These are phyloP conservation scores for Zosterops lateralis DNA, from an alignment of 2,113 vertebrate genomes.

Conservation along the genomic window DNA sequence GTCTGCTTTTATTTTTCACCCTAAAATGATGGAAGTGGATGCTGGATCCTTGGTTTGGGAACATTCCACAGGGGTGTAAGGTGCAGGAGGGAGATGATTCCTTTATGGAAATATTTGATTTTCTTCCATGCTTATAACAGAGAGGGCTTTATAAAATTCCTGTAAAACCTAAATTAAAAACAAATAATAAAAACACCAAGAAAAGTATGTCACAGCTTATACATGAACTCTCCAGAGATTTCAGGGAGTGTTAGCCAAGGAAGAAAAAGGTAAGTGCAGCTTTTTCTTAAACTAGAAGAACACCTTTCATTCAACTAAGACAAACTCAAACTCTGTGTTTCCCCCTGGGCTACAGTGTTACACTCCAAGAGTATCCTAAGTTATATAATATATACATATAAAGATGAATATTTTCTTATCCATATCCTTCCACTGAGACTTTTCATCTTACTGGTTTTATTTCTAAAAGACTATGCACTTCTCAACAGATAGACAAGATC, in stretches of 20 bases:
- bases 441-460: background rate
- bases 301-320: background rate
- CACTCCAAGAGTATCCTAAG: background rate
- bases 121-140: background rate
- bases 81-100: background rate
- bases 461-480: background rate
- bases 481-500: background rate
- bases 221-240: background rate
- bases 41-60: background rate
- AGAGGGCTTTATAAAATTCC: background rate
- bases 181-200: background rate
- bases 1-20: background rate
- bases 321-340: background rate
- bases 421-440: background rate
- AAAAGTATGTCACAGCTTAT: background rate
- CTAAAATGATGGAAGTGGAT: background rate
- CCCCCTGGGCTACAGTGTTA: background rate
- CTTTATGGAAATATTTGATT: background rate
- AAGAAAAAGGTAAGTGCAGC: background rate
- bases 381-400: background rate
- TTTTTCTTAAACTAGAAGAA: background rate
- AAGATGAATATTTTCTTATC: background rate
- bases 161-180: background rate
- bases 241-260: background rate
- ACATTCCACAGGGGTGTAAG: rapidly evolving